These are phyloP conservation scores for Fissipunctia ypsillon DNA, from an alignment of 2,888 invertebrate species.

Conservation along the genomic window DNA sequence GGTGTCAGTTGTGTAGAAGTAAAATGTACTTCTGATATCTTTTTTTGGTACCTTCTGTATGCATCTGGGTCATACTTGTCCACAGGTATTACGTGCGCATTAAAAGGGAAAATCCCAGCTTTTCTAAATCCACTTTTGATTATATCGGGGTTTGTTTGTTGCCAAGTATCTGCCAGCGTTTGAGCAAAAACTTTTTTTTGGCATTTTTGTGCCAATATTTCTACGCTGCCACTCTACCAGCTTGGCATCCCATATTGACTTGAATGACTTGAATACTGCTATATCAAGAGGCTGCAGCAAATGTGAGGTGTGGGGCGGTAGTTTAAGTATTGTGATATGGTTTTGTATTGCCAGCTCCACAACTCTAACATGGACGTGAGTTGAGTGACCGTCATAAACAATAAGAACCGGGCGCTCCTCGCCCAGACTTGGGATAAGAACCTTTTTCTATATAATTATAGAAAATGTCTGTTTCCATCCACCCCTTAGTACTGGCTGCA, in stretches of 20 bases:
- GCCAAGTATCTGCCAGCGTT: slow-evolving; percentile 9
- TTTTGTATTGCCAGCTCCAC: slow-evolving; percentile 18
- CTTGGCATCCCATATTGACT: slow-evolving; percentile 12
- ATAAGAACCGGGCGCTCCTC: slow-evolving; percentile 61
- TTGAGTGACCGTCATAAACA: slow-evolving; percentile 18
- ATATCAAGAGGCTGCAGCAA: slow-evolving; percentile 25
- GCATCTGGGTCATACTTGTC: no score
- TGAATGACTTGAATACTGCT: slow-evolving; percentile 12
- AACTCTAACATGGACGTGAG: slow-evolving; percentile 13
- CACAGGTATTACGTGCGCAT: slow-evolving; percentile 6
- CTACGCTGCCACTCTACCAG: slow-evolving; percentile 14
- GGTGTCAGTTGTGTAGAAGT: no score
- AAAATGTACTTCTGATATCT: no score
- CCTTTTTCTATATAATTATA: slow-evolving; percentile 69
- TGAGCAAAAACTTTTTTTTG: slow-evolving; percentile 3
- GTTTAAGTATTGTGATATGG: slow-evolving; percentile 18
- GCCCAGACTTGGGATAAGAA: slow-evolving; percentile 66
- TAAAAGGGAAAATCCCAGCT: background rate
- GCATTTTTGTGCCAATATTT: slow-evolving; percentile 13
- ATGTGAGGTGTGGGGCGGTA: slow-evolving; percentile 29
- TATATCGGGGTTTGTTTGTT: slow-evolving; percentile 14
- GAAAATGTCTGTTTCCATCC: no score
- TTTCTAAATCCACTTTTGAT: slow-evolving; percentile 22
- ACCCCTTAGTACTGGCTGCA: slow-evolving; percentile 70
- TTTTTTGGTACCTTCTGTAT: no score